These are phyloP conservation scores for Alethe diademata DNA, from an alignment of 2,113 vertebrate species.

Conservation along the genomic window DNA sequence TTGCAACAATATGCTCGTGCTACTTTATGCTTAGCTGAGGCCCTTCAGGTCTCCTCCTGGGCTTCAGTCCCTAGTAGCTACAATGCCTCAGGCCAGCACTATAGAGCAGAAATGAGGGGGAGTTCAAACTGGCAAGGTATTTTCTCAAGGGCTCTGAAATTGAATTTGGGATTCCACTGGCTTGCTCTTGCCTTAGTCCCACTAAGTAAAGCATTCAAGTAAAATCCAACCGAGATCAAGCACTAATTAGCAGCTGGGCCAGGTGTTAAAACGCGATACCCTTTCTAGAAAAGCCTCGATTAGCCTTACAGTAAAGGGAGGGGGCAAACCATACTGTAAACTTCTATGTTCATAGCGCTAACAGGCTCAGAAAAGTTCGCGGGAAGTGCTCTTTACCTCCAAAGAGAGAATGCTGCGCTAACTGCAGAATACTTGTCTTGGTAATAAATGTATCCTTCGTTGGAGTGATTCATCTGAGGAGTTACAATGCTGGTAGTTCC, in stretches of 20 bases:
- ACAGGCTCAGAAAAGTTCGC: neutral
- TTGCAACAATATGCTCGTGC: slow-evolving; percentile 32
- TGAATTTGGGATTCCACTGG: slow-evolving; percentile 6
- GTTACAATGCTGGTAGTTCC: neutral
- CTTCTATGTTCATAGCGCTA: neutral
- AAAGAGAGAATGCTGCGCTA: neutral
- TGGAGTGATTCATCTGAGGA: neutral
- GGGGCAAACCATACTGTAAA: neutral
- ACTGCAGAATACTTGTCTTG: neutral
- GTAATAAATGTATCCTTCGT: neutral
- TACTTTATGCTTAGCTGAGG: slow-evolving; percentile 51
- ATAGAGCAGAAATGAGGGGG: slow-evolving; percentile 45
- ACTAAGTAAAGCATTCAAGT: slow-evolving; percentile 12
- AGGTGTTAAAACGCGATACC: slow-evolving; percentile 2
- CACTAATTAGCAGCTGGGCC: neutral
- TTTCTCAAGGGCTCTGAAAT: slow-evolving; percentile 70
- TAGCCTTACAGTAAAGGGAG: neutral
- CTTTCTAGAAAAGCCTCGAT: neutral
- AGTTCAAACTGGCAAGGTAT: slow-evolving; percentile 51
- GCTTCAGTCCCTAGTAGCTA: slow-evolving; percentile 60
- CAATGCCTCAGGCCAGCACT: slow-evolving; percentile 67
- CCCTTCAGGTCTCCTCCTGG: slow-evolving; percentile 69
- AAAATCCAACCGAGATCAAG: slow-evolving; percentile 6
- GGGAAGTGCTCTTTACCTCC: neutral
- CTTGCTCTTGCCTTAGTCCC: slow-evolving; percentile 30